Evolutionary conservation across 2,797 vertebrate genomes (phyloP), one percentile per base, ranked within the genome.

Genomic region (Aselliscus stoliczkanus): DNA sequence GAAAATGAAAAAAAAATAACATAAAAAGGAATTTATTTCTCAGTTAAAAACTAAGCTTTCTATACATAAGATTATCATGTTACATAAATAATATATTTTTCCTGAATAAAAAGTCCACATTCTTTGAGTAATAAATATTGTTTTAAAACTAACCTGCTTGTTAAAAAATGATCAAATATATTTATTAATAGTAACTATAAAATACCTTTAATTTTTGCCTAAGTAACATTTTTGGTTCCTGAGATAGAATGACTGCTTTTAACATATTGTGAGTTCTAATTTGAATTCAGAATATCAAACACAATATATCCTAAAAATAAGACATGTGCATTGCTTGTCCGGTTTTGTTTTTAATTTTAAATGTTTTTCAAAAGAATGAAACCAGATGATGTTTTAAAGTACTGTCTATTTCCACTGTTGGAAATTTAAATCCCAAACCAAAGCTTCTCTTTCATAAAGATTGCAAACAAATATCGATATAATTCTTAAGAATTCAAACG

Each of bases 341-440:
- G 77, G 3, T 23, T 87, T 81, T 84, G 20, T 54, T 77, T 88
- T 81, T 12, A 65, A 65, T 64, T 97, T 31, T 80, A 42, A 82
- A 8, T 79, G 7, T 77, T 82, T 81, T 87, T 62, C 1, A 50
- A 65, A 77, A 21, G 1, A 92, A 15, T 34, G 7, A 82, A 69
- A 93, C 1, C 42, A 31, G 13, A 77, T 58, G 0, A 29, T 77
- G 5, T 93, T 79, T 75, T 34, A 90, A 65, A 25, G 2, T 79
- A 56, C 20, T 42, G 95, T 86, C 67, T 89, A 13, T 17, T 79
- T 1, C 7, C 79, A 27, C 0, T 13, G 14, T 50, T 17, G 27
- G 8, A 70, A 60, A 94, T 50, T 94, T 96, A 89, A 96, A 97
- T 83, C 0, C 11, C 21, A 95, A 93, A 58, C 34, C n/a, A 86